A percentile compares a stretch with the other conserved stretches of the same genome.
phyloP scores from a whole-genome alignment of 2,797 vertebrate genomes.

The Aeoliscus strigatus region DNA sequence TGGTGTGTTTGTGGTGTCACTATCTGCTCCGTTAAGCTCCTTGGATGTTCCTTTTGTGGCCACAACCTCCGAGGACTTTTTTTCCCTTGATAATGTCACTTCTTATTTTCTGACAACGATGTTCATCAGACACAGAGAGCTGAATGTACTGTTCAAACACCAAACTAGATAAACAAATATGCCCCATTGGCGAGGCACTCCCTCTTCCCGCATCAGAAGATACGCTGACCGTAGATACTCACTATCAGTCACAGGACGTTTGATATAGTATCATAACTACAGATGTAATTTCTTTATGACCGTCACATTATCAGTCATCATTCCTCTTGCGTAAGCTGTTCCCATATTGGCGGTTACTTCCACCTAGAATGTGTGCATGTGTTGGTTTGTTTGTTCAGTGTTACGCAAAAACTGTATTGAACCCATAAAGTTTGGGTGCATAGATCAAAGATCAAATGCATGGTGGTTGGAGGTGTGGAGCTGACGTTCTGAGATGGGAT shows the following conservation, averaged over 20 bases:
- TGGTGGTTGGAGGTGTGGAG: no score
- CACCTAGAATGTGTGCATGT: no score
- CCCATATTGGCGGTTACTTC: not conserved
- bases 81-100: slow-evolving; percentile 15
- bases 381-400: no score
- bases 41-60: slow-evolving; percentile 9
- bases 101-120: no score
- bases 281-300: slow-evolving; percentile 16
- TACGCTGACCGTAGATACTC: slow-evolving; percentile 2
- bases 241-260: slow-evolving; percentile 1
- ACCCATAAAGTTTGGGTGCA: no score
- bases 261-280: slow-evolving; percentile 29
- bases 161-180: slow-evolving; percentile 54
- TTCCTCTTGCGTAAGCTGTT: slow-evolving; percentile 13
- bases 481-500: no score
- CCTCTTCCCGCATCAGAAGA: slow-evolving; percentile 39
- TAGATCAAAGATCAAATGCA: no score
- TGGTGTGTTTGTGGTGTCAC: slow-evolving; percentile 1
- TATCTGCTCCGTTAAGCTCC: slow-evolving; percentile 4
- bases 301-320: slow-evolving; percentile 1
- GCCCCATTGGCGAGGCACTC: slow-evolving; percentile 48
- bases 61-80: slow-evolving; percentile 8
- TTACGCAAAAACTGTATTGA: no score
- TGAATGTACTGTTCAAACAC: slow-evolving; percentile 15
- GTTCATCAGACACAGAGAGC: not conserved